Conservation (phyloP, 2,888 invertebrate genomes). For the Escarpia spicata region DNA sequence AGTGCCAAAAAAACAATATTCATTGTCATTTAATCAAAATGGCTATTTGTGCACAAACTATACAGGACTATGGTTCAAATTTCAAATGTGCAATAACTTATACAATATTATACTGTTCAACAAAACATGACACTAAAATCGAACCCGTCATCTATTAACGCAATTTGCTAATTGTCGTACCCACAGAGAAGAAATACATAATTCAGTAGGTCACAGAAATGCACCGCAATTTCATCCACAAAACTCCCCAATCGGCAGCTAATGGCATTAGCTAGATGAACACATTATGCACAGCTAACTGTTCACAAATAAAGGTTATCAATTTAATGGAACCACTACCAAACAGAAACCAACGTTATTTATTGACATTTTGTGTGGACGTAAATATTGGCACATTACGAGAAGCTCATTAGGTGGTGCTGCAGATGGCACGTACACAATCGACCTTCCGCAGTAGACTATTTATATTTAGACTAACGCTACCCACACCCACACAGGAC, state of each 20-base stretch:
- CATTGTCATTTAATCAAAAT: not conserved
- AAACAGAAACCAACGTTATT: not conserved
- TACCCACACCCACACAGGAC: not conserved
- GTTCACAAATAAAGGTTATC: not conserved
- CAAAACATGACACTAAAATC: not conserved
- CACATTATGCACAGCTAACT: not conserved
- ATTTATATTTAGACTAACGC: conserved; percentile 7
- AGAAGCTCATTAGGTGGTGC: not conserved
- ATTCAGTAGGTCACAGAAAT: conserved; percentile 8
- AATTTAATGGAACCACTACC: not conserved
- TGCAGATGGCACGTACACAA: not conserved
- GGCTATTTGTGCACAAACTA: not conserved
- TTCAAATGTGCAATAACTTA: not conserved
- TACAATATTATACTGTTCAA: not conserved
- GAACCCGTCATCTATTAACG: not conserved
- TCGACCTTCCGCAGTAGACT: not conserved
- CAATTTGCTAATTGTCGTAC: not conserved
- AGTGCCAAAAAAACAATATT: not conserved
- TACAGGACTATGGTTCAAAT: not conserved
- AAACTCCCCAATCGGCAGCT: not conserved
- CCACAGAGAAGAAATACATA: not conserved
- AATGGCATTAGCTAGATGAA: not conserved
- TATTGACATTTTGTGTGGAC: not conserved
- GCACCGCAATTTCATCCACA: not conserved
- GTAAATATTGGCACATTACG: not conserved